Evolutionary conservation across 2,113 vertebrate genomes (phyloP).

Genomic region (Lepus europaeus): DNA sequence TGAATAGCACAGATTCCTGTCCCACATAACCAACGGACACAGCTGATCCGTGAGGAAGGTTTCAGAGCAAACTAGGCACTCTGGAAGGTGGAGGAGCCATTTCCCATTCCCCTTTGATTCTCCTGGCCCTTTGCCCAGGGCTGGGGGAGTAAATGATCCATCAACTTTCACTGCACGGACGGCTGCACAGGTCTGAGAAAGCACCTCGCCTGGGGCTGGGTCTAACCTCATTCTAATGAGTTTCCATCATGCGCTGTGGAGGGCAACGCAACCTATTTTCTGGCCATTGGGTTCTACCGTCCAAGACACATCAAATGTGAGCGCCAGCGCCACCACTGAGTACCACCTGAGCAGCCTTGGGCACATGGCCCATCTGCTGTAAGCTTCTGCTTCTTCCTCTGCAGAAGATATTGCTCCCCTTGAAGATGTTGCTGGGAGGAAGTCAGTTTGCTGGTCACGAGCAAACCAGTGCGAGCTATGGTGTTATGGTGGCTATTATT

Average conservation of each 20-base stretch:
- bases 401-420: neutral
- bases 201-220: rapidly evolving
- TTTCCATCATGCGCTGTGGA: neutral
- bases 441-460: too few species aligned
- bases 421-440: neutral
- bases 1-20: rapidly evolving
- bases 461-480: neutral
- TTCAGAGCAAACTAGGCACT: neutral
- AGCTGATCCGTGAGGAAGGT: neutral
- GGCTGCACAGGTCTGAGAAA: neutral
- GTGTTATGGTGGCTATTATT: neutral
- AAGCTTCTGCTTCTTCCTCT: neutral
- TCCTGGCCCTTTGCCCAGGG: neutral
- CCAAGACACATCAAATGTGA: neutral
- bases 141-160: neutral
- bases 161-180: neutral
- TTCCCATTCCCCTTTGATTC: neutral
- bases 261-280: neutral
- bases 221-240: neutral
- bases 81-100: neutral
- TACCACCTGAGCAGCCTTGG: too few species aligned
- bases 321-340: neutral
- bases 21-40: neutral
- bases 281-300: neutral
- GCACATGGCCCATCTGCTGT: neutral